Base-by-base conservation (phyloP, 2,888 invertebrate species). In the Campopleginae sp. region DNA sequence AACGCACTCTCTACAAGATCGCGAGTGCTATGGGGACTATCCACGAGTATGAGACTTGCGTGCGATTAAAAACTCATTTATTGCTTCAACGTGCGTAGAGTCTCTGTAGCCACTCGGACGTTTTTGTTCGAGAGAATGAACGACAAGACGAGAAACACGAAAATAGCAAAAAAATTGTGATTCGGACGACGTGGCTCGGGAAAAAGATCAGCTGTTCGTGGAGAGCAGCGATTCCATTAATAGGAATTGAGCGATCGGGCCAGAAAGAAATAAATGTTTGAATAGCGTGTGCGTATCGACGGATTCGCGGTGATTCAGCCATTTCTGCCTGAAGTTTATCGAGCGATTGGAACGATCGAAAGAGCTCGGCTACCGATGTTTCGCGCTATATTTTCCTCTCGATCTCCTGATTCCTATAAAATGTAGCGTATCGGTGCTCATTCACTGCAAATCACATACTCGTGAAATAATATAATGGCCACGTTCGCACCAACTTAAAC, bases 291-390 rank as follows among this genome's bases (percentile, higher is more conserved):
- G 68, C 68, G 70, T 78, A 83, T 80, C 51, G 33, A 19, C 65
- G 61, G 19, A 86, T 87, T 87, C 83, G 76, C 51, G 23, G 79
- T 82, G 80, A 84, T 84, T 81, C 71, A 84, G 71, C 79, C 61
- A 84, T 81, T 86, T 86, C 86, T 84, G 80, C 65, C 82, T 84
- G 3, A n/a, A 27, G 44, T 66, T 63, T 10, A 70, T 48, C 48
- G 14, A 23, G 46, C 46, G 31, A 54, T 33, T 58, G 27, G n/a
- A 48, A 31, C 8, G 14, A 75, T 63, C 42, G 48, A n/a, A n/a
- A 75, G 63, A 65, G 7, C 27, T 48, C 38, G 19, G 65, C 76
- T 65, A 76, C 76, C 38, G 63, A 63, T 33, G 14, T 38, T 48
- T 38, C 19, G 3, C 76, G 3, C 76, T 58, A 33, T 33, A 54